phyloP scores from a whole-genome alignment of 2,797 vertebrate species.

The Sandelia bainsii region DNA sequence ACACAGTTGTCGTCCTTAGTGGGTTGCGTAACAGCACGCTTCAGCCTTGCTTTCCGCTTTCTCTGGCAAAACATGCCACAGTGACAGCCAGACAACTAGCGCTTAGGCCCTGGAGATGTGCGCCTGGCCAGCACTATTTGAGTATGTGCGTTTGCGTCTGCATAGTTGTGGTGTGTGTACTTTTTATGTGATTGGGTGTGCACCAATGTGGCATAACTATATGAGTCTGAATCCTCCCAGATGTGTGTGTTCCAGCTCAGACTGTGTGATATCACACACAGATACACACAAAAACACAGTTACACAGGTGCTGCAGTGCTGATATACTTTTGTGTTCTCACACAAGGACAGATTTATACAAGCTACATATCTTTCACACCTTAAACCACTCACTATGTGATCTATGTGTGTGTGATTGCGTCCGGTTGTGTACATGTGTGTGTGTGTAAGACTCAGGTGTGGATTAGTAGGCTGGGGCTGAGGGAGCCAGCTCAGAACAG shows the following conservation, averaged over 20 bases:
- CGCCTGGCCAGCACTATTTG: slow-evolving; percentile 18
- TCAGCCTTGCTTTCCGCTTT: slow-evolving; percentile 43
- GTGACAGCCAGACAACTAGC: slow-evolving; percentile 62
- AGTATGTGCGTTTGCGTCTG: slow-evolving; percentile 24
- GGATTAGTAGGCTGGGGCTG: slow-evolving; percentile 75
- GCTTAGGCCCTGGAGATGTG: slow-evolving; percentile 56
- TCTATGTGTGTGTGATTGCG: slow-evolving; percentile 30
- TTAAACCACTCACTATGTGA: slow-evolving; percentile 43
- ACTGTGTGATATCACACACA: slow-evolving; percentile 58
- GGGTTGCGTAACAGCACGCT: slow-evolving; percentile 60
- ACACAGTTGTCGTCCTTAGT: slow-evolving; percentile 43
- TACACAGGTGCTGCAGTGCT: slow-evolving; percentile 71
- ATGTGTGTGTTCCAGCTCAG: slow-evolving; percentile 61
- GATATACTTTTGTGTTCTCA: slow-evolving; percentile 73
- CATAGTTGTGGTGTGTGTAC: slow-evolving; percentile 24
- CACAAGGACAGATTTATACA: slow-evolving; percentile 55
- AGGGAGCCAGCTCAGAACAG: slow-evolving; percentile 69
- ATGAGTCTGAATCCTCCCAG: slow-evolving; percentile 59
- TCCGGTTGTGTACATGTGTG: slow-evolving; percentile 9
- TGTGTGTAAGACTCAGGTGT: slow-evolving; percentile 72
- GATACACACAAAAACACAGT: slow-evolving; percentile 51
- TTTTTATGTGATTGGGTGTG: slow-evolving; percentile 48
- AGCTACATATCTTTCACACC: slow-evolving; percentile 65
- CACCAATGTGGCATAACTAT: slow-evolving; percentile 52
- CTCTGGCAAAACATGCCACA: slow-evolving; percentile 58